Conservation (phyloP, 2,113 vertebrate genomes). For the Mungos mungo region DNA sequence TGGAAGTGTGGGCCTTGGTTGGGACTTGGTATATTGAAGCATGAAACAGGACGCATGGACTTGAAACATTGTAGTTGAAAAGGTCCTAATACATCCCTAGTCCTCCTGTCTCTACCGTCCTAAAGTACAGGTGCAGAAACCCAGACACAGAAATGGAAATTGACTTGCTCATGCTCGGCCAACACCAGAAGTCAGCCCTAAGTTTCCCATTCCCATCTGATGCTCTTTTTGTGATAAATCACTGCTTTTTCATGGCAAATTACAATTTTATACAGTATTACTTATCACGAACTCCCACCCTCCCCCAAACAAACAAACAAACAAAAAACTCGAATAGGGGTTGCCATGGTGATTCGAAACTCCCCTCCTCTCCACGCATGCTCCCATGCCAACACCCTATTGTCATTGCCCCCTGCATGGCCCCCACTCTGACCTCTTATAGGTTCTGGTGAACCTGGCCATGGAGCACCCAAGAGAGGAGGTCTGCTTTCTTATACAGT, state of each 20-base stretch:
- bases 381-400: accelerated
- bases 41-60: too few species aligned
- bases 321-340: background rate
- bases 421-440: background rate
- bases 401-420: background rate
- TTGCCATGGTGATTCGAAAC: background rate
- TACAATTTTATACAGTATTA: background rate
- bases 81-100: accelerated
- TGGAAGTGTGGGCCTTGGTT: background rate
- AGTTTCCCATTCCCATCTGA: background rate
- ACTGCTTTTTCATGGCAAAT: background rate
- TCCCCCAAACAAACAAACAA: background rate
- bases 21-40: background rate
- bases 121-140: background rate
- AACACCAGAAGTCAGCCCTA: background rate
- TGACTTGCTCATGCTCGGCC: background rate
- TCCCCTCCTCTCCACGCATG: background rate
- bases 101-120: background rate
- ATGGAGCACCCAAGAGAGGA: background rate
- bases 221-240: background rate
- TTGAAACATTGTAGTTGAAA: background rate
- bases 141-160: background rate
- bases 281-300: background rate
- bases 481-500: background rate
- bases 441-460: background rate